Percentiles rank a stretch among this genome's conserved stretches.
Evolutionary conservation across 2,797 vertebrate genomes (phyloP).

Genomic region (Heliangelus exortis): DNA sequence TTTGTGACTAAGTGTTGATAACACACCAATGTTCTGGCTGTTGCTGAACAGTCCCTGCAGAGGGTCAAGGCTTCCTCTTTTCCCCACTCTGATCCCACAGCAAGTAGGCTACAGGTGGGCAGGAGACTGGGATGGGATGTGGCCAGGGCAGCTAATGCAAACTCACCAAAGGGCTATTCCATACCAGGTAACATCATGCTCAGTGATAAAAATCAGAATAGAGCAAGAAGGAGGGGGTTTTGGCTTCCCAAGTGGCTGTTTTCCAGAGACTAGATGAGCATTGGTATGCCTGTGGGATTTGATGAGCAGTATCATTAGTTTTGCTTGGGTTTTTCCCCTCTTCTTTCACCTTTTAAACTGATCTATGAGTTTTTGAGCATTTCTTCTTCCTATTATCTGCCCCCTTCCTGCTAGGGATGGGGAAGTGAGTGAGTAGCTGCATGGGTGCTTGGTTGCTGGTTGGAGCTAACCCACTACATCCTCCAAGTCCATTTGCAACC

Average conservation of each 20-base stretch:
- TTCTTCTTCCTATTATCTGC: not conserved
- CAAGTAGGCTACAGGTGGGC: not conserved
- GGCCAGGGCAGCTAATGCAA: not conserved
- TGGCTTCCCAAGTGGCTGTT: not conserved
- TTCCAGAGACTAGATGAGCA: not conserved
- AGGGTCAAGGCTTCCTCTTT: not conserved
- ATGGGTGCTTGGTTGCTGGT: not conserved
- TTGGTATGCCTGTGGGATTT: not conserved
- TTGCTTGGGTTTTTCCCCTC: accelerated
- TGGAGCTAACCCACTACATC: not conserved
- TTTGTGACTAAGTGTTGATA: not conserved
- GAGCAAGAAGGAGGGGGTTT: not conserved
- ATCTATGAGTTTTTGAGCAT: not conserved
- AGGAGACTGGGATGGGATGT: not conserved
- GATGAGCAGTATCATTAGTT: not conserved
- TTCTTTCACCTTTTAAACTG: not conserved
- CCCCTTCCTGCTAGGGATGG: not conserved
- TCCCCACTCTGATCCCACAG: not conserved
- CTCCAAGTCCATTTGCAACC: not conserved
- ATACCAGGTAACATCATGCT: not conserved
- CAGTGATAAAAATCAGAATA: not conserved
- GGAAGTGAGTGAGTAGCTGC: not conserved
- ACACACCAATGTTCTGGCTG: not conserved
- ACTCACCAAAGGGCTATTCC: not conserved
- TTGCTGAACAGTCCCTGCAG: not conserved